A percentile compares a stretch with the other conserved stretches of the same genome.
Evolutionary conservation across 1,140 invertebrate species (phyloP).

Genomic region (Octopus bimaculoides): DNA sequence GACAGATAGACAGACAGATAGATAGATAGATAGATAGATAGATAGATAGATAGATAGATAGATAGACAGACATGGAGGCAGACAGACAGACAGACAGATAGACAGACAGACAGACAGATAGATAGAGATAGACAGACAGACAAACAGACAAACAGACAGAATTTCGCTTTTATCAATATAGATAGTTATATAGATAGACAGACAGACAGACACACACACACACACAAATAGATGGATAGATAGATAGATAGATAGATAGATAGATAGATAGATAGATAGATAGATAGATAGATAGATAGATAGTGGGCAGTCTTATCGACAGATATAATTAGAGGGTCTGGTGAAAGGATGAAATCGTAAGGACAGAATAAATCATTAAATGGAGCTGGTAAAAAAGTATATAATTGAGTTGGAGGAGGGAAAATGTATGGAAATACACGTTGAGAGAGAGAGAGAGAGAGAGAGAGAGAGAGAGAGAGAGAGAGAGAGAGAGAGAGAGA

Average conservation of each 20-base stretch:
- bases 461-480: neutral
- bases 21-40: neutral
- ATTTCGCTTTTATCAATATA: neutral
- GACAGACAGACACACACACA: neutral
- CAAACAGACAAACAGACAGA: neutral
- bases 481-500: neutral
- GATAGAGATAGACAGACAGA: neutral
- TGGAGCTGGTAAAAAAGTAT: too few species aligned
- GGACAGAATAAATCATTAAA: too few species aligned
- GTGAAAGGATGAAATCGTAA: too few species aligned
- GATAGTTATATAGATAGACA: neutral
- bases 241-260: neutral
- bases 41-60: neutral
- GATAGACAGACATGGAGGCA: neutral
- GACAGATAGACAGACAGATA: neutral
- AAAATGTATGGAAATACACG: neutral
- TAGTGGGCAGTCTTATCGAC: neutral
- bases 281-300: neutral
- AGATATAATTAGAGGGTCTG: too few species aligned
- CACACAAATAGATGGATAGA: neutral
- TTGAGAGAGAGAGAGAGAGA: neutral
- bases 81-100: neutral
- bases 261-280: neutral
- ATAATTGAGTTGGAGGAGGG: too few species aligned
- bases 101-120: neutral